Conservation (phyloP, 1,140 invertebrate species). For the Cheumatopsyche charites region DNA sequence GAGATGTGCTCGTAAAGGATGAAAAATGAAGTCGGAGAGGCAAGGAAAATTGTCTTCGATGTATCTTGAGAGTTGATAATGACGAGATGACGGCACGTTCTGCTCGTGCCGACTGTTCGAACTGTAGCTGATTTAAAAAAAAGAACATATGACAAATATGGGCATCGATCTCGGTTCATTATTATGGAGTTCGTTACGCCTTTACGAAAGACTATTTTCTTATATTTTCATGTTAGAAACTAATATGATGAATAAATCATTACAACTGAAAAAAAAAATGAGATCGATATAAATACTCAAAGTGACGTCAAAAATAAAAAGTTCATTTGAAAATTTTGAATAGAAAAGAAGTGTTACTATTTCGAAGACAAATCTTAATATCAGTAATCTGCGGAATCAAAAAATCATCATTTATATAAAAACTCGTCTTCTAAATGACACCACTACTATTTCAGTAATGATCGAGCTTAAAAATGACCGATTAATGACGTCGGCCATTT, state of each 20-base stretch:
- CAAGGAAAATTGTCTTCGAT: slow-evolving; percentile 6
- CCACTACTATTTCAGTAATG: slow-evolving; percentile 27
- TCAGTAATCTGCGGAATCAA: slow-evolving; percentile 10
- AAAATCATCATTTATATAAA: not conserved
- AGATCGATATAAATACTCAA: too few species aligned
- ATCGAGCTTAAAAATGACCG: slow-evolving; percentile 35
- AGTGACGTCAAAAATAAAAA: too few species aligned
- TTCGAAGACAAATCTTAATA: too few species aligned
- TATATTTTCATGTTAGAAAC: too few species aligned
- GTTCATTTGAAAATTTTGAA: too few species aligned
- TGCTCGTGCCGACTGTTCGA: slow-evolving; percentile 24
- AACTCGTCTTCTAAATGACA: slow-evolving; percentile 33
- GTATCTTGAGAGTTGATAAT: not conserved
- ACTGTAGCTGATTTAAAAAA: slow-evolving; percentile 15
- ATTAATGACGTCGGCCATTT: slow-evolving; percentile 15
- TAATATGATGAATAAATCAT: too few species aligned
- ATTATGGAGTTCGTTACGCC: not conserved
- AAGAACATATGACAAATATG: not conserved
- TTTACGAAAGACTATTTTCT: not conserved
- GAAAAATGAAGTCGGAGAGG: not conserved
- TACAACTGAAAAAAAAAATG: too few species aligned
- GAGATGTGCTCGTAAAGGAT: too few species aligned
- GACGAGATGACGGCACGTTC: slow-evolving; percentile 32
- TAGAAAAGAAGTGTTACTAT: too few species aligned
- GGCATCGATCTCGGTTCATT: slow-evolving; percentile 5